A percentile compares a stretch with the other conserved stretches of the same genome.
These are phyloP conservation scores for Atrina japonica DNA, from an alignment of 2,888 invertebrate genomes.

Conservation along the genomic window DNA sequence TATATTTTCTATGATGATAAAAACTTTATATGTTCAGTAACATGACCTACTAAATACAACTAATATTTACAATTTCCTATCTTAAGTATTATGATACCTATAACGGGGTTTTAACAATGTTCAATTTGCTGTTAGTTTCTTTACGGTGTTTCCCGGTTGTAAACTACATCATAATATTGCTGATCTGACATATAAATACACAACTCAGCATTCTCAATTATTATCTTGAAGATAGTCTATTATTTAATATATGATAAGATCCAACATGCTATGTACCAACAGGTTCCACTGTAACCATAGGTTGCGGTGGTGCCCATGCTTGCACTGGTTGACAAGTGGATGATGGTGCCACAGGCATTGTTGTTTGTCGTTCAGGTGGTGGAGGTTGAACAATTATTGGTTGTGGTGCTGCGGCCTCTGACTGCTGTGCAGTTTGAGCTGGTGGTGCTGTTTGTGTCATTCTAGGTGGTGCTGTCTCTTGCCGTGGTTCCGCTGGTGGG, in stretches of 20 bases:
- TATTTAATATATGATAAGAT: not conserved
- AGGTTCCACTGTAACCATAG: not conserved
- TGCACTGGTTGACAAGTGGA: conserved; percentile 15
- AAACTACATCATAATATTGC: too few species aligned
- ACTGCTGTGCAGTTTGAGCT: conserved; percentile 18
- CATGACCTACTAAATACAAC: too few species aligned
- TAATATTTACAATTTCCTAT: too few species aligned
- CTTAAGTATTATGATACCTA: too few species aligned
- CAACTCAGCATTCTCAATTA: not conserved
- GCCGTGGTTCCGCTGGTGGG: conserved; percentile 30
- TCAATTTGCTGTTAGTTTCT: too few species aligned
- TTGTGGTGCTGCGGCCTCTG: conserved; percentile 5
- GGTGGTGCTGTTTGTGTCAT: conserved; percentile 16
- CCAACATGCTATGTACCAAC: conserved; percentile 2
- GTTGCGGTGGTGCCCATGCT: conserved; percentile 25
- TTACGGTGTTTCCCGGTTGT: too few species aligned
- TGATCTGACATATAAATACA: too few species aligned
- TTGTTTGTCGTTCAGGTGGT: conserved; percentile 18
- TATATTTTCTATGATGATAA: too few species aligned
- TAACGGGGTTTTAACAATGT: too few species aligned
- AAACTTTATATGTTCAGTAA: too few species aligned
- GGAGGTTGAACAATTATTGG: conserved; percentile 22
- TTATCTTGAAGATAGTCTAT: not conserved
- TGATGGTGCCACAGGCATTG: conserved; percentile 9
- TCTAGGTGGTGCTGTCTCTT: conserved; percentile 32